Conservation (phyloP, 2,888 invertebrate species). For the Eutolmus rufibarbis region DNA sequence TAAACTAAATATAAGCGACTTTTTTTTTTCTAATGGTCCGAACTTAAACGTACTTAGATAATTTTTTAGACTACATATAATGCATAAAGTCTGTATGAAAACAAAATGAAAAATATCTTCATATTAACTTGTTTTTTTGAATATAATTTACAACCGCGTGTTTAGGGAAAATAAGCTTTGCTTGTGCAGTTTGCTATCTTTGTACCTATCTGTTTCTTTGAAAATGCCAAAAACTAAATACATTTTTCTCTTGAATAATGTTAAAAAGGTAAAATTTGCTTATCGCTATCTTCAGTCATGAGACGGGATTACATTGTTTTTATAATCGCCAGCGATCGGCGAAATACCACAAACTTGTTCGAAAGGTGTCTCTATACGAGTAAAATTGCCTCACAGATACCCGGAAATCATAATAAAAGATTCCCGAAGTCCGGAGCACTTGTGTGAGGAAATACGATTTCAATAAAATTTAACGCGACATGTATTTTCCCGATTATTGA, state of each 20-base stretch:
- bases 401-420: background rate
- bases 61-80: too few relatives aligned
- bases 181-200: background rate
- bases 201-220: background rate
- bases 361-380: background rate
- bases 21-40: too few relatives aligned
- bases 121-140: too few relatives aligned
- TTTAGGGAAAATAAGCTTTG: too few relatives aligned
- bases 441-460: background rate
- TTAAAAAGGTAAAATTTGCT: background rate
- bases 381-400: background rate
- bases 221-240: background rate
- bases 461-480: background rate
- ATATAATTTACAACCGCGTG: too few relatives aligned
- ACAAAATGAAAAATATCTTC: too few relatives aligned
- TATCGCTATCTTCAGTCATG: background rate
- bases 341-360: background rate
- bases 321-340: background rate
- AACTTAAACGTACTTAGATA: too few relatives aligned
- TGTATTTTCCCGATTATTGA: background rate
- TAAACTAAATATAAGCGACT: too few relatives aligned
- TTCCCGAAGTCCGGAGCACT: background rate
- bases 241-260: background rate
- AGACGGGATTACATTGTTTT: background rate
- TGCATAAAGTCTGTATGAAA: too few relatives aligned